Conservation (phyloP, 1,140 invertebrate genomes). For the Lethocerus indicus region DNA sequence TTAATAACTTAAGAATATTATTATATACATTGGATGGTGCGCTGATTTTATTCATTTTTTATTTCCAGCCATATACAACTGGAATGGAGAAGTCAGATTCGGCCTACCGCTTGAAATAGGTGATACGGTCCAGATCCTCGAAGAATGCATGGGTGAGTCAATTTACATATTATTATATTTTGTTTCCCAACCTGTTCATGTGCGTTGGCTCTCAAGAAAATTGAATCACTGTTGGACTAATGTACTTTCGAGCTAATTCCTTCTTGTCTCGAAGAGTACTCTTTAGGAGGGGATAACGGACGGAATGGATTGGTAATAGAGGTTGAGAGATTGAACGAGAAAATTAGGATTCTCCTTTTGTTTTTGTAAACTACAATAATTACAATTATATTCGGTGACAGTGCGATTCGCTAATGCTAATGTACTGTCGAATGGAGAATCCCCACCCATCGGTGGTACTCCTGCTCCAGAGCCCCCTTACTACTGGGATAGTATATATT, state of each 20-base stretch:
- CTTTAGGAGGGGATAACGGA: background rate
- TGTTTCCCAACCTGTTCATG: background rate
- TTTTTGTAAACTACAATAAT: too few species aligned
- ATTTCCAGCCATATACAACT: slow-evolving; percentile 74
- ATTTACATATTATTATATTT: too few species aligned
- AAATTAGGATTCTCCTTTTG: background rate
- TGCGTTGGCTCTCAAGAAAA: background rate
- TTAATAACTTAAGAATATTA: too few species aligned
- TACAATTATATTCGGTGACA: too few species aligned
- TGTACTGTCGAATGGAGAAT: too few species aligned
- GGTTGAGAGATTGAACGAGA: background rate
- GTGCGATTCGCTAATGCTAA: too few species aligned
- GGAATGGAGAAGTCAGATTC: slow-evolving; percentile 63
- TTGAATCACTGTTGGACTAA: background rate
- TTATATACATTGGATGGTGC: too few species aligned
- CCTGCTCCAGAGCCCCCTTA: too few species aligned
- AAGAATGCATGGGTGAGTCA: slow-evolving; percentile 63
- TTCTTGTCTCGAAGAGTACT: background rate
- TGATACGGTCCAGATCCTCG: slow-evolving; percentile 76
- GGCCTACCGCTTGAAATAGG: slow-evolving; percentile 74
- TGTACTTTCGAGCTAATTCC: background rate
- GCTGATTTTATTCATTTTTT: slow-evolving; percentile 19
- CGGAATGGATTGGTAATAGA: background rate
- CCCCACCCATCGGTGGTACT: too few species aligned
- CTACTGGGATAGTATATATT: too few species aligned